A percentile compares a stretch with the other conserved stretches of the same genome.
phyloP scores from a whole-genome alignment of 1,140 invertebrate species.

The Atopsyche davidsoni region DNA sequence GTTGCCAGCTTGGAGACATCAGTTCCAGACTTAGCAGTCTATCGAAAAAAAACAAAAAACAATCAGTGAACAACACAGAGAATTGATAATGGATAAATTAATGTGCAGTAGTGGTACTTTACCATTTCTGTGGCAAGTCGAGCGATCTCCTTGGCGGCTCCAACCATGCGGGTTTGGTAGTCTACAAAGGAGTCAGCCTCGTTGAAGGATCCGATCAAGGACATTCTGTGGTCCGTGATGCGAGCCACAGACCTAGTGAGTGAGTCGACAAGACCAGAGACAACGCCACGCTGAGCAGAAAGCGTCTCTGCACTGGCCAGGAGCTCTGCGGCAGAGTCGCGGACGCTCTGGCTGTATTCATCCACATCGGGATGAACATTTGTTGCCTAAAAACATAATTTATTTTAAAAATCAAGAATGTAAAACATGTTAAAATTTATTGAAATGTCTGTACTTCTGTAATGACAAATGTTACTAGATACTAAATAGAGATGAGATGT shows the following conservation, averaged over 20 bases:
- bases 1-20: conserved; percentile 68
- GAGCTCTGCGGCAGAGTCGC: conserved; percentile 77
- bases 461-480: no score
- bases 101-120: no score
- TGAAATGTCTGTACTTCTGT: no score
- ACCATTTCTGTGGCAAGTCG: conserved; percentile 91
- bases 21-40: conserved; percentile 67
- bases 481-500: conserved; percentile 3
- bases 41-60: conserved; percentile 27
- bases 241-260: conserved; percentile 79
- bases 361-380: conserved; percentile 78
- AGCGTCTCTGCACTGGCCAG: conserved; percentile 75
- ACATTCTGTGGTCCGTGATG: conserved; percentile 64
- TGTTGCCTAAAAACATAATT: conserved; percentile 52
- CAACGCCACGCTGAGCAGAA: conserved; percentile 78
- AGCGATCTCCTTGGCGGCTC: conserved; percentile 89
- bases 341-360: conserved; percentile 70
- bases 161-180: conserved; percentile 96
- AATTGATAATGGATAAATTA: conserved; percentile 15
- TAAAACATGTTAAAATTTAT: no score
- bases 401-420: no score
- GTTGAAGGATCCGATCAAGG: conserved; percentile 49
- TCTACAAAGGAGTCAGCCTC: conserved; percentile 80
- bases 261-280: conserved; percentile 82
- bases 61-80: neutral